Base-by-base conservation (phyloP, 2,113 vertebrate genomes). In the Sciurus niger region DNA sequence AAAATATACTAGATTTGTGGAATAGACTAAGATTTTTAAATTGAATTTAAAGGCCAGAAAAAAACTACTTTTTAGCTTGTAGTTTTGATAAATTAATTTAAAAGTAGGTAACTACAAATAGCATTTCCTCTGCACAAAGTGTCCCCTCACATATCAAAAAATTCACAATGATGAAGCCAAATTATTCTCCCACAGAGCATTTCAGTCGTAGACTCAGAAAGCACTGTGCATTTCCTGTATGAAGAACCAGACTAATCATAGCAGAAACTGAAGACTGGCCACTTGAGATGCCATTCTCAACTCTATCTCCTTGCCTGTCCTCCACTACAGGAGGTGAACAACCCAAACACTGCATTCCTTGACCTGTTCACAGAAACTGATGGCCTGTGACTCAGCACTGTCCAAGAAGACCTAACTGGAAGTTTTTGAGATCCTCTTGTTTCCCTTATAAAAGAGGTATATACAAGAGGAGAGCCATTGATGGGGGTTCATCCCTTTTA, bases 1-100 rank as follows among this genome's bases (percentile, higher is more conserved):
- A 85, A 89, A 93, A 88, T 91, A 77, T 53, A 84, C 37, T 34
- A 93, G 73, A 82, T 89, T 91, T 90, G 60, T 48, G 17, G 25
- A 89, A 91, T 34, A 85, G 8, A 88, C 46, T 70, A 74, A 46
- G 11, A 82, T 84, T 74, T 91, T 93, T 68, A n/a, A 92, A 89
- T 67, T 83, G 58, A 82, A 93, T 65, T 63, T 72, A 96, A 95
- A 78, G 6, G 4, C 28, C 68, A 95, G 13, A 60, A 82, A 28
- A 89, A 96, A 87, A 89, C 20, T 58, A 78, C 14, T 72, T 83
- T 96, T 90, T 84, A 82, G 84, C 77, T 94, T 84, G 3, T 60
- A 92, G 85, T 91, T 93, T 85, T 78, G 30, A 78, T 67, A 55
- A 82, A 60, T 86, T 83, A 72, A 78, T 73, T 87, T 55, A 30